These are phyloP conservation scores for Eupithecia insigniata DNA, from an alignment of 2,888 invertebrate genomes.

Conservation along the genomic window DNA sequence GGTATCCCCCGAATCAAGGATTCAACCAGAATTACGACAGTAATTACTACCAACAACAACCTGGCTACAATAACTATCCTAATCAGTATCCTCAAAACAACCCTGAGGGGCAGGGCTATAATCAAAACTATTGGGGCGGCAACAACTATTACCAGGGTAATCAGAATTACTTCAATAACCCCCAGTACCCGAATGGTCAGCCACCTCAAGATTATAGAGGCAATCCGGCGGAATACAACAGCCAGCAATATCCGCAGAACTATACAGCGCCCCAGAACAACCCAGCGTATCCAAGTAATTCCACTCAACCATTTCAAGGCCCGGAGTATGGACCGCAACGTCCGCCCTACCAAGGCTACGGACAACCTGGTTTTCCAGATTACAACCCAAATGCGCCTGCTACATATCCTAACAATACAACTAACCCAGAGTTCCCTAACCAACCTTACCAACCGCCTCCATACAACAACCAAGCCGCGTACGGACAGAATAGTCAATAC, in stretches of 20 bases:
- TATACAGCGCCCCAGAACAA: slow-evolving; percentile 63
- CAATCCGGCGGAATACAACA: slow-evolving; percentile 61
- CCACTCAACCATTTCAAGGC: slow-evolving; percentile 65
- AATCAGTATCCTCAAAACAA: slow-evolving; percentile 73
- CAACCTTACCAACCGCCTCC: slow-evolving; percentile 62
- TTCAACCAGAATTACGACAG: slow-evolving; percentile 75
- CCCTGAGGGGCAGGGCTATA: slow-evolving; percentile 69
- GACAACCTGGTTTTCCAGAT: slow-evolving; percentile 64
- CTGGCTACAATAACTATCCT: slow-evolving; percentile 72
- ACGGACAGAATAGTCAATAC: slow-evolving; percentile 61
- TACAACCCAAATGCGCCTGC: slow-evolving; percentile 61
- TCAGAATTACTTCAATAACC: slow-evolving; percentile 73
- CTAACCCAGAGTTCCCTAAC: slow-evolving; percentile 62
- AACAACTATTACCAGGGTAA: slow-evolving; percentile 70
- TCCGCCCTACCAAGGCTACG: slow-evolving; percentile 64
- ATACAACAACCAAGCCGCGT: slow-evolving; percentile 60
- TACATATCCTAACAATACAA: slow-evolving; percentile 58
- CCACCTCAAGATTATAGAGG: slow-evolving; percentile 65
- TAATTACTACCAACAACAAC: slow-evolving; percentile 74
- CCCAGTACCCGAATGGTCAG: slow-evolving; percentile 71
- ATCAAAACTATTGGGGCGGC: slow-evolving; percentile 77
- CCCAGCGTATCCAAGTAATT: slow-evolving; percentile 63
- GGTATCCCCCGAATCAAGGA: slow-evolving; percentile 78
- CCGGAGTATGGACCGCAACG: slow-evolving; percentile 70
- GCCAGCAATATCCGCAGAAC: slow-evolving; percentile 53